These are phyloP conservation scores for Kryptopterus vitreolus DNA, from an alignment of 2,797 vertebrate species.

Conservation along the genomic window DNA sequence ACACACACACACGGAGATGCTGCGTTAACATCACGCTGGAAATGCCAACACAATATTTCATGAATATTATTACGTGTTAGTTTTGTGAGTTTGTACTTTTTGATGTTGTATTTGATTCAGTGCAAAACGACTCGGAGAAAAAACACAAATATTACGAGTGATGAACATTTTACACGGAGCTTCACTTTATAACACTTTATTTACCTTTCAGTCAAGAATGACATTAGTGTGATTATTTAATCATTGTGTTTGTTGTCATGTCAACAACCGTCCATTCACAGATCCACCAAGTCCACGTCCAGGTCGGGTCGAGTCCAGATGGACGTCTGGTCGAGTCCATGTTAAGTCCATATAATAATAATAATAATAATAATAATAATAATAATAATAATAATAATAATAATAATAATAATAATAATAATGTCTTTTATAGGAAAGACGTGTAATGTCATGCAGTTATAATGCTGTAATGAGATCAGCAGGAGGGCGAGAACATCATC, in stretches of 20 bases:
- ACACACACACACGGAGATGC: not conserved
- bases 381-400: no score
- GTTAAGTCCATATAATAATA: no score
- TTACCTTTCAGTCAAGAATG: no score
- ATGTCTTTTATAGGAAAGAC: no score
- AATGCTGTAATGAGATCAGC: not conserved
- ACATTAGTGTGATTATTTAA: not conserved
- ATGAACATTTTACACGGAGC: not conserved
- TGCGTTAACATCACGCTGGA: not conserved
- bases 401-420: no score
- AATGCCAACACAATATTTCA: conserved; percentile 1
- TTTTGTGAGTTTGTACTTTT: not conserved
- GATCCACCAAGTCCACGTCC: not conserved
- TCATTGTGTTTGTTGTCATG: not conserved
- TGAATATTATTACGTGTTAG: conserved; percentile 11
- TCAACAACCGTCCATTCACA: not conserved
- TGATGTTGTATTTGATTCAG: not conserved
- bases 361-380: no score
- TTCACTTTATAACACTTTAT: not conserved
- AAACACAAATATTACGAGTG: not conserved
- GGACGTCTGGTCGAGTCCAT: no score
- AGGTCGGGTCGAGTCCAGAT: not conserved
- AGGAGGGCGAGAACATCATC: not conserved
- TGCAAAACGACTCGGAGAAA: no score
- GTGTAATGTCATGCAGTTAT: not conserved